These are phyloP conservation scores for Stenodema calcarata DNA, from an alignment of 2,888 invertebrate genomes.

Conservation along the genomic window DNA sequence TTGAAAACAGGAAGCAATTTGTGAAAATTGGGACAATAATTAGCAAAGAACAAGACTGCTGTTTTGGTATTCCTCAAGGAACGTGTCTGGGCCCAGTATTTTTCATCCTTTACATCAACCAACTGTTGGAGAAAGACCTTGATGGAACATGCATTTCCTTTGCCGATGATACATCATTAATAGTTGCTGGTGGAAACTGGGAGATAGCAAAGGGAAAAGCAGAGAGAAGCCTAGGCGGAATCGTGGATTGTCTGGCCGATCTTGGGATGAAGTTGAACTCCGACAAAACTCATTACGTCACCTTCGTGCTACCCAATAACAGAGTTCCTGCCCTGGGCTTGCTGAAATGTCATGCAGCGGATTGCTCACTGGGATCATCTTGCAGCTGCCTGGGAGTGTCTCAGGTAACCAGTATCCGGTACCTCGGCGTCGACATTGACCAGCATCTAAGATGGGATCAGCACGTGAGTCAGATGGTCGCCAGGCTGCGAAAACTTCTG, in stretches of 20 bases:
- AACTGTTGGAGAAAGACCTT: background rate
- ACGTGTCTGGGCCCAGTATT: conserved; percentile 32
- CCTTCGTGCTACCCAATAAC: background rate
- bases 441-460: conserved; percentile 22
- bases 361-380: background rate
- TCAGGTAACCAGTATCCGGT: background rate
- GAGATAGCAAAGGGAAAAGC: background rate
- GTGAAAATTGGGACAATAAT: background rate
- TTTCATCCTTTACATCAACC: conserved; percentile 25
- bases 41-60: background rate
- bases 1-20: background rate
- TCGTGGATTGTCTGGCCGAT: background rate
- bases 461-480: background rate
- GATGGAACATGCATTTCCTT: background rate
- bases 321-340: background rate
- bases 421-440: conserved; percentile 13
- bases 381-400: background rate
- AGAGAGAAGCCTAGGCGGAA: background rate
- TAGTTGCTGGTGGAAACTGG: conserved; percentile 1
- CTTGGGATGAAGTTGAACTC: conserved; percentile 10
- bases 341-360: background rate
- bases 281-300: conserved; percentile 5
- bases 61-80: conserved; percentile 34
- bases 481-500: background rate
- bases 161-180: conserved; percentile 29